A percentile compares a stretch with the other conserved stretches of the same genome.
Conservation (phyloP, 1,140 invertebrate species). For the Diorhabda elongata region DNA sequence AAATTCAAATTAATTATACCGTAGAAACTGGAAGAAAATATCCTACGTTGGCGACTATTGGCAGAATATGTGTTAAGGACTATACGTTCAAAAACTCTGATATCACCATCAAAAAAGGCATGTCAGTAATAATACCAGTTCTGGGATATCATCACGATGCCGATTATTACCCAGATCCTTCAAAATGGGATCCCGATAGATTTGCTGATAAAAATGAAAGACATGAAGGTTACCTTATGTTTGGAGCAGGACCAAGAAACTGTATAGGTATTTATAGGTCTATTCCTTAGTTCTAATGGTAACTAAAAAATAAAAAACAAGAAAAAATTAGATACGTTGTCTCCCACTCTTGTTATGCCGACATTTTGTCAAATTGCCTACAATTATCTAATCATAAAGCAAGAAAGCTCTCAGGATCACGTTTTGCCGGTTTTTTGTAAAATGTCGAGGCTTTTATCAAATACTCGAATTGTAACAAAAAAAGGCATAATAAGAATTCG, state of each 20-base stretch:
- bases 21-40: slow-evolving; percentile 8
- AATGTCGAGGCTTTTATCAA: too few relatives aligned
- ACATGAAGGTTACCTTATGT: not conserved
- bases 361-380: too few relatives aligned
- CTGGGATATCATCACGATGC: slow-evolving; percentile 12
- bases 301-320: too few relatives aligned
- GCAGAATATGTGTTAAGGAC: slow-evolving; percentile 7
- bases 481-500: too few relatives aligned
- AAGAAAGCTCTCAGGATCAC: too few relatives aligned
- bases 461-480: too few relatives aligned
- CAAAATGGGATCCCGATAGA: slow-evolving; percentile 14
- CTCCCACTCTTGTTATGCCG: too few relatives aligned
- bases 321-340: too few relatives aligned
- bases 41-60: not conserved
- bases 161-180: slow-evolving; percentile 15
- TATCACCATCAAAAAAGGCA: not conserved
- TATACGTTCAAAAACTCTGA: not conserved
- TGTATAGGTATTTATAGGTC: slow-evolving; percentile 13
- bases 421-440: too few relatives aligned
- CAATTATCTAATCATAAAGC: too few relatives aligned
- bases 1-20: too few relatives aligned
- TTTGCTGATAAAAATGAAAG: slow-evolving; percentile 7
- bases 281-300: too few relatives aligned
- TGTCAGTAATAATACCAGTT: slow-evolving; percentile 3
- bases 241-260: slow-evolving; percentile 16